phyloP scores from a whole-genome alignment of 2,888 invertebrate species.

The Meta bourneti region DNA sequence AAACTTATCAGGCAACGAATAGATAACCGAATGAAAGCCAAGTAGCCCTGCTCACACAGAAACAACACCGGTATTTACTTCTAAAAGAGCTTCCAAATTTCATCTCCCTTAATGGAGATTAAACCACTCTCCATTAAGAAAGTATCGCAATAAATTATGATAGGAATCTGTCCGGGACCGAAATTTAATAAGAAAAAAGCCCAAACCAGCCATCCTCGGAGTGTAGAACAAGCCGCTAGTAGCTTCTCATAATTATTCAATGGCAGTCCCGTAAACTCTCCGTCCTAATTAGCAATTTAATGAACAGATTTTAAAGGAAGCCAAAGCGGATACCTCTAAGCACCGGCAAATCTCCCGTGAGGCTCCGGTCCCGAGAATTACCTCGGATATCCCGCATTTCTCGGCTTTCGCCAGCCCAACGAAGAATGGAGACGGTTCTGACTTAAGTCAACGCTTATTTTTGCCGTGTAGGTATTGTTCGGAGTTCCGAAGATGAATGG shows the following conservation, averaged over 20 bases:
- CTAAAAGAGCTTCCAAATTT: no score
- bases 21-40: no score
- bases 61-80: no score
- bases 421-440: not conserved
- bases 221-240: slow-evolving; percentile 27
- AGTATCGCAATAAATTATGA: slow-evolving; percentile 35
- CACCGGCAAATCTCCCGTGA: slow-evolving; percentile 34
- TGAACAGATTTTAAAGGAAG: slow-evolving; percentile 71
- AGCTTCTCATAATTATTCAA: slow-evolving; percentile 49
- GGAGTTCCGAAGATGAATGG: not conserved
- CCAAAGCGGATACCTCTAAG: slow-evolving; percentile 9
- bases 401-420: slow-evolving; percentile 17
- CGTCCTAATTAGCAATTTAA: slow-evolving; percentile 73
- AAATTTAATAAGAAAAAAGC: slow-evolving; percentile 3
- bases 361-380: slow-evolving; percentile 37
- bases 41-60: no score
- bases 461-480: not conserved
- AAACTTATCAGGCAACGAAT: no score
- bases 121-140: slow-evolving; percentile 23
- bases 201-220: not conserved
- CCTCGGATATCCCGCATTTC: slow-evolving; percentile 41
- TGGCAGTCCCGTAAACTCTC: slow-evolving; percentile 52
- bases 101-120: not conserved
- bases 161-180: not conserved
- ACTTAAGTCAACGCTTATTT: slow-evolving; percentile 34